phyloP scores from a whole-genome alignment of 2,888 invertebrate genomes.

The Drosophila subsilvestris region DNA sequence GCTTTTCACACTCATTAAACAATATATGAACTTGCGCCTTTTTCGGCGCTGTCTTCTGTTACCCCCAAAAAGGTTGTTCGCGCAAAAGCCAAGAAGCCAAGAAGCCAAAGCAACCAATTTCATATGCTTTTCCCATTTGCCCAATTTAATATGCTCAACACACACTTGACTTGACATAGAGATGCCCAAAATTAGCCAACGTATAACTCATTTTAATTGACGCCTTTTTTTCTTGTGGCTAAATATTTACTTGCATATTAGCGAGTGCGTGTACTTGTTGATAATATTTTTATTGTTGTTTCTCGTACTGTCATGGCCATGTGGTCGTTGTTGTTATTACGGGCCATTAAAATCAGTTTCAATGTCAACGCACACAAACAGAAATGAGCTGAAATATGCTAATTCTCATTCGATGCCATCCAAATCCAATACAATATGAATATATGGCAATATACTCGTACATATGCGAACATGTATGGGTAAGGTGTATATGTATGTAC shows the following conservation, averaged over 20 bases:
- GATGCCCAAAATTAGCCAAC: conserved; percentile 33
- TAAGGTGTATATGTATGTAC: conserved; percentile 21
- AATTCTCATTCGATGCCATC: conserved; percentile 54
- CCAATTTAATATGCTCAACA: conserved; percentile 25
- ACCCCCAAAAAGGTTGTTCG: conserved; percentile 55
- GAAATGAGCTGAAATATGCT: conserved; percentile 59
- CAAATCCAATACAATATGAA: conserved; percentile 21
- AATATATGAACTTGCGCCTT: conserved; percentile 63
- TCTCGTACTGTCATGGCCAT: conserved; percentile 30
- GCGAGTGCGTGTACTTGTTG: conserved; percentile 32
- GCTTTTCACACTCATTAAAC: conserved; percentile 71
- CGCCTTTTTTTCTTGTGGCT: conserved; percentile 22
- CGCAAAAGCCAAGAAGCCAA: conserved; percentile 11
- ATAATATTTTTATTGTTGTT: conserved; percentile 2
- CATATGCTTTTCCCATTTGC: conserved; percentile 13
- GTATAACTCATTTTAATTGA: conserved; percentile 46
- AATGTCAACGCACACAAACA: conserved; percentile 65
- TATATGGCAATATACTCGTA: conserved; percentile 49
- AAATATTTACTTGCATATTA: conserved; percentile 51
- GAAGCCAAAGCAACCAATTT: conserved; percentile 10
- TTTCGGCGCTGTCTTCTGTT: conserved; percentile 46
- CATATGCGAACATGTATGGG: conserved; percentile 20
- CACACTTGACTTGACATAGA: conserved; percentile 24
- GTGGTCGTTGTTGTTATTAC: conserved; percentile 40
- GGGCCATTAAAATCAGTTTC: conserved; percentile 74